phyloP scores from a whole-genome alignment of 2,797 vertebrate species.

The Schizopygopsis malacanthus region DNA sequence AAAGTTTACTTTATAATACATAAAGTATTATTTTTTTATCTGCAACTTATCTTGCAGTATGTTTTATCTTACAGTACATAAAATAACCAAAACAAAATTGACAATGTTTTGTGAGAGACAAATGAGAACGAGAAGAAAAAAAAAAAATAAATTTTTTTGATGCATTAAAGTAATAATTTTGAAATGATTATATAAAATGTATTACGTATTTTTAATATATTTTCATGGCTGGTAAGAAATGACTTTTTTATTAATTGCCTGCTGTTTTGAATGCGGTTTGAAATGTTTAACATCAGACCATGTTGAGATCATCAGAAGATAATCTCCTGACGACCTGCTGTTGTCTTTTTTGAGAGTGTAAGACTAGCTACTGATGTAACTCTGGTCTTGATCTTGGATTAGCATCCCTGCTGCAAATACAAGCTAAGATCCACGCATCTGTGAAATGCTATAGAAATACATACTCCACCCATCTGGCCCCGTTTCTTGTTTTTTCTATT shows the following conservation, averaged over 20 bases:
- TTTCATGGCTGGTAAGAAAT: neutral
- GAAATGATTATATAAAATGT: too few species aligned
- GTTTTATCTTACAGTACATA: too few species aligned
- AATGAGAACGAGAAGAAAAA: too few species aligned
- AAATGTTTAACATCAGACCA: neutral
- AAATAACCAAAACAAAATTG: neutral
- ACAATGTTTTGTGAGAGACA: neutral
- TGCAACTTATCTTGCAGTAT: too few species aligned
- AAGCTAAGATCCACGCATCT: constrained; percentile 14
- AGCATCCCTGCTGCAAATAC: neutral
- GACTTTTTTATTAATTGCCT: neutral
- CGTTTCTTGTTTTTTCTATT: neutral
- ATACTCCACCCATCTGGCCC: neutral
- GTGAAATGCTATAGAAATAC: neutral
- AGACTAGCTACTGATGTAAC: neutral
- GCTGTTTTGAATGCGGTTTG: neutral
- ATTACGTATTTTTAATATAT: neutral
- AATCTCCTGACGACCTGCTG: constrained; percentile 1
- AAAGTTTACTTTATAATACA: too few species aligned
- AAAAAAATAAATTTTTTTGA: neutral
- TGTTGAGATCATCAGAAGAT: constrained; percentile 19
- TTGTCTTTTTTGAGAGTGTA: neutral
- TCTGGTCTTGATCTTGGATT: constrained; percentile 19
- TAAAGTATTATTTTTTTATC: neutral
- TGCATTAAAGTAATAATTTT: neutral